phyloP scores from a whole-genome alignment of 1,140 invertebrate species.

The Antheraea pernyi region DNA sequence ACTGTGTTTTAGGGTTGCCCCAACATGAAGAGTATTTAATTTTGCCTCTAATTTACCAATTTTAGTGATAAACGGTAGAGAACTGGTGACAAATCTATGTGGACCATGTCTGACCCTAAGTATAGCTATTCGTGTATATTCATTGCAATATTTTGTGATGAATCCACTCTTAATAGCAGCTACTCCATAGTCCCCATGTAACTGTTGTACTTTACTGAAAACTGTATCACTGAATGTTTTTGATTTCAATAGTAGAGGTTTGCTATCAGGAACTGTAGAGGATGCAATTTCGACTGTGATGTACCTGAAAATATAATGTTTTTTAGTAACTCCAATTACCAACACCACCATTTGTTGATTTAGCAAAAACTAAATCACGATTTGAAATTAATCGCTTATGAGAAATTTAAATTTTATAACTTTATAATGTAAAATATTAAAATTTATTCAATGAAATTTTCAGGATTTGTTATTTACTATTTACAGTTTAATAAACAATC shows the following conservation, averaged over 20 bases:
- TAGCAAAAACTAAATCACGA: too few species aligned
- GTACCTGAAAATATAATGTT: constrained; percentile 75
- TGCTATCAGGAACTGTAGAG: constrained; percentile 60
- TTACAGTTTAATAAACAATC: too few species aligned
- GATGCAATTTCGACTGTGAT: constrained; percentile 81
- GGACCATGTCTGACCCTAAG: constrained; percentile 86
- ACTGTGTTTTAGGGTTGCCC: constrained; percentile 89
- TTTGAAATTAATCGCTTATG: not conserved
- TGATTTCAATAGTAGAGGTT: constrained; percentile 80
- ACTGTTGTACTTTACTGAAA: constrained; percentile 82
- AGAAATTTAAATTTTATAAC: not conserved
- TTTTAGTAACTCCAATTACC: not conserved
- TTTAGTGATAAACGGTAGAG: constrained; percentile 83
- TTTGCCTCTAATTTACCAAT: constrained; percentile 81
- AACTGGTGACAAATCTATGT: constrained; percentile 84
- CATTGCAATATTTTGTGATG: constrained; percentile 88
- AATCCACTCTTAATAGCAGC: constrained; percentile 85
- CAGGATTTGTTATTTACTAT: too few species aligned
- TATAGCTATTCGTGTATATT: constrained; percentile 85
- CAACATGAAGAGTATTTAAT: constrained; percentile 84
- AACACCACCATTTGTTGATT: too few species aligned
- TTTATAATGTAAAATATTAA: too few species aligned
- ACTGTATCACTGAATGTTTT: constrained; percentile 80
- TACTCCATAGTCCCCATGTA: constrained; percentile 86
- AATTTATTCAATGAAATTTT: too few species aligned